Conservation (phyloP, 1,140 invertebrate species). For the Platyura marginata region DNA sequence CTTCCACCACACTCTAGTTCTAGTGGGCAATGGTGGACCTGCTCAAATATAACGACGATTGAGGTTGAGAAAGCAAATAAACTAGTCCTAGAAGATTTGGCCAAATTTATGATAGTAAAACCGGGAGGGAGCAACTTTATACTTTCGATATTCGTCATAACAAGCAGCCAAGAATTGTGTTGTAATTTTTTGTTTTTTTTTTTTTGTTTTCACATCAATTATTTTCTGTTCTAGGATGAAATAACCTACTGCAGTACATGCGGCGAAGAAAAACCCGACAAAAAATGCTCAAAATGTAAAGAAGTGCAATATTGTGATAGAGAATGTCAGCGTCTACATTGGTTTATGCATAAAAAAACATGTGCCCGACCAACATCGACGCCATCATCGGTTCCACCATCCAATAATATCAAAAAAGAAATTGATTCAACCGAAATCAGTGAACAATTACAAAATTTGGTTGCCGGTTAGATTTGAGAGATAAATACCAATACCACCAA, state of each 20-base stretch:
- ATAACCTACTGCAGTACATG: constrained; percentile 67
- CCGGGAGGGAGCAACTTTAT: no score
- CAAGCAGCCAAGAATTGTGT: no score
- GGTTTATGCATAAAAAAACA: constrained; percentile 88
- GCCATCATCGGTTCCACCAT: constrained; percentile 12
- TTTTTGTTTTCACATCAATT: no score
- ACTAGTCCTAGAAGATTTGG: no score
- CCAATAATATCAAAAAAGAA: constrained; percentile 16
- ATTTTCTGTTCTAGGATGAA: constrained; percentile 43
- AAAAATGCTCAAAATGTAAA: constrained; percentile 93
- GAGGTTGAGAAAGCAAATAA: no score
- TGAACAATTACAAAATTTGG: constrained; percentile 26
- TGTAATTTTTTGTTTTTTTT: no score
- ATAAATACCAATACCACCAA: no score
- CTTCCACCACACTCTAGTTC: no score
- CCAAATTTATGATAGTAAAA: no score
- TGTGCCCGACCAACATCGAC: constrained; percentile 37
- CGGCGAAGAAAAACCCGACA: constrained; percentile 68
- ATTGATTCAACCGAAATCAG: constrained; percentile 27
- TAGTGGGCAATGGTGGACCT: no score
- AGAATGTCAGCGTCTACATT: constrained; percentile 87
- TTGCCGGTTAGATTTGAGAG: constrained; percentile 6
- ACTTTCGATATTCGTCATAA: no score
- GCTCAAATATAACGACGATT: no score
- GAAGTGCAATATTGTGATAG: constrained; percentile 83